Percentiles rank a stretch among this genome's conserved stretches.
phyloP scores from a whole-genome alignment of 2,888 invertebrate genomes.

The Ligdia adustata region DNA sequence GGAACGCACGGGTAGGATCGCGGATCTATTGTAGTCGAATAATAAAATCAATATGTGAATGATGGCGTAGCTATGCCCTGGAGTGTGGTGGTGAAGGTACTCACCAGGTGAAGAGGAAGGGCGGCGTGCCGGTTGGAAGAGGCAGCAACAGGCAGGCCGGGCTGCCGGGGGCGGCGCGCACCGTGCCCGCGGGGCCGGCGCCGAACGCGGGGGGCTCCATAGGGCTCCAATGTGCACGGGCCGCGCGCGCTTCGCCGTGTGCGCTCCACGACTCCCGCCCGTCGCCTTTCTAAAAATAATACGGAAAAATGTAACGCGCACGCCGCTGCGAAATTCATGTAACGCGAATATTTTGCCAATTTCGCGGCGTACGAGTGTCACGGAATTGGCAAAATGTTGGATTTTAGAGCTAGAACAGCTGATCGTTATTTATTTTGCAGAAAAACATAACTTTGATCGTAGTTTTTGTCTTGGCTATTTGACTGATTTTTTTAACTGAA shows the following conservation, averaged over 20 bases:
- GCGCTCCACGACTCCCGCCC: constrained; percentile 64
- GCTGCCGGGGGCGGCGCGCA: constrained; percentile 67
- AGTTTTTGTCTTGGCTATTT: too few species aligned
- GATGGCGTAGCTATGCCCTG: constrained; percentile 1
- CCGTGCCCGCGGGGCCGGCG: constrained; percentile 53
- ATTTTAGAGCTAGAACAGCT: constrained; percentile 46
- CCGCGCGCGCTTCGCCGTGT: constrained; percentile 76
- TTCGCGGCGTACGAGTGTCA: constrained; percentile 35
- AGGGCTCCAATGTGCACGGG: constrained; percentile 72
- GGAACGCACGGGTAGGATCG: constrained; percentile 7
- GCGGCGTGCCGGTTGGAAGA: constrained; percentile 66
- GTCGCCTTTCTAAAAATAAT: constrained; percentile 82
- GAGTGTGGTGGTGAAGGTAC: constrained; percentile 12
- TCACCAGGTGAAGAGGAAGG: constrained; percentile 71
- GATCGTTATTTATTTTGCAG: constrained; percentile 39
- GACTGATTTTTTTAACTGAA: too few species aligned
- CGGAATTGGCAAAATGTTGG: constrained; percentile 2
- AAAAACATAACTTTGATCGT: constrained; percentile 8
- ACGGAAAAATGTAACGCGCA: constrained; percentile 75
- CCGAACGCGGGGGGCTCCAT: constrained; percentile 76
- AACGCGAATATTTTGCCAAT: constrained; percentile 76
- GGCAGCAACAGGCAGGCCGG: constrained; percentile 58
- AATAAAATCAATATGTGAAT: constrained; percentile 15
- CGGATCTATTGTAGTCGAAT: constrained; percentile 27
- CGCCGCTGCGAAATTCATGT: constrained; percentile 63